Percentiles rank a stretch among this genome's conserved stretches.
Conservation (phyloP, 30 jellyfish, hydroid and myxozoan species). For the Nemopilema nomurai region DNA sequence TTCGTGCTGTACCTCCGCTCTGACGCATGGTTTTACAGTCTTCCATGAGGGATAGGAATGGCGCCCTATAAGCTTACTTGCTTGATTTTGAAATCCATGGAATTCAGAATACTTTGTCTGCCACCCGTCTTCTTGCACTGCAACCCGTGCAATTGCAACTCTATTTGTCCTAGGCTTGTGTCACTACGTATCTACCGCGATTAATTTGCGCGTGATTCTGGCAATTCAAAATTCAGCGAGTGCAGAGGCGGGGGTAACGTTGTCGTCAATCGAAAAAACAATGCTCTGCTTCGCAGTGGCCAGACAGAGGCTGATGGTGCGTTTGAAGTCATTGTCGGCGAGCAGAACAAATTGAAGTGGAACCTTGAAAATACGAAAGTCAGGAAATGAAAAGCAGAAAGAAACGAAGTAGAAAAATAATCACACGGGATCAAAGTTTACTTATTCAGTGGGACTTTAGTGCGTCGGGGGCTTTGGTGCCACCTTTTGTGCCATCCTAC, state of each 20-base stretch:
- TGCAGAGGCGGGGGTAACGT: background rate
- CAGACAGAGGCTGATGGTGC: conserved; percentile 33
- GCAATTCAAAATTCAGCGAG: conserved; percentile 9
- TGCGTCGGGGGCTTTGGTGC: too few species aligned
- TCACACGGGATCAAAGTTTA: too few species aligned
- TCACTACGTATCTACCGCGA: background rate
- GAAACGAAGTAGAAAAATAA: background rate
- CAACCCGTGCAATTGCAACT: too few species aligned
- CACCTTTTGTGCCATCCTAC: too few species aligned
- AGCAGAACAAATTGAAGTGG: conserved; percentile 85
- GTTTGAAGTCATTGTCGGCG: conserved; percentile 66
- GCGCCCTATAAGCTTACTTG: too few species aligned
- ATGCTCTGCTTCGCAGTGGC: conserved; percentile 28
- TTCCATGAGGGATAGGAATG: too few species aligned
- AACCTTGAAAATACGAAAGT: conserved; percentile 52
- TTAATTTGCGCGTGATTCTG: background rate
- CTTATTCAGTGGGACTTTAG: too few species aligned
- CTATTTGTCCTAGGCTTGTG: background rate
- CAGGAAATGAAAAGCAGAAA: background rate
- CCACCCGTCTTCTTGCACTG: too few species aligned
- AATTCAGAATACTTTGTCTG: too few species aligned
- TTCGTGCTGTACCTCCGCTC: too few species aligned
- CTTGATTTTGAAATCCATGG: too few species aligned
- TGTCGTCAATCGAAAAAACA: conserved; percentile 17
- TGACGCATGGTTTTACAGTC: too few species aligned